phyloP scores from a whole-genome alignment of 2,888 invertebrate species.

The Erebia aethiops region DNA sequence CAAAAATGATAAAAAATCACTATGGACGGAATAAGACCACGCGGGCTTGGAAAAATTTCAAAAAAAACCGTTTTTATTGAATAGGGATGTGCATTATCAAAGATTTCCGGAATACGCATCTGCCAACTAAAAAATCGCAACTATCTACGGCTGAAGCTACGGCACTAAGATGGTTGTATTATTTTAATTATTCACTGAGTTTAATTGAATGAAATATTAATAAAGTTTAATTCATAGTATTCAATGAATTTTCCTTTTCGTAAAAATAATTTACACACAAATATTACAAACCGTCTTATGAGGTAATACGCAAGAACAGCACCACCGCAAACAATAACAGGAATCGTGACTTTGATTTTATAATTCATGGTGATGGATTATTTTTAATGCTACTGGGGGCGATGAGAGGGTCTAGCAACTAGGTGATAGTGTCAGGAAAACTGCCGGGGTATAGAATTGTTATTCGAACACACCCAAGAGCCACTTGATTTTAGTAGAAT shows the following conservation, averaged over 20 bases:
- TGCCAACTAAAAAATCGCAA: slow-evolving; percentile 40
- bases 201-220: not conserved
- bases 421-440: slow-evolving; percentile 58
- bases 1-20: slow-evolving; percentile 22
- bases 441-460: slow-evolving; percentile 59
- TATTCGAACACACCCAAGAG: slow-evolving; percentile 77
- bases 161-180: not conserved
- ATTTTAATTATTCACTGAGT: slow-evolving; percentile 6
- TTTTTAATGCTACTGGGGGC: slow-evolving; percentile 49
- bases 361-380: slow-evolving; percentile 69
- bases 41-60: not conserved
- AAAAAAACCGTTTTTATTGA: slow-evolving; percentile 37
- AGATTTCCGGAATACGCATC: slow-evolving; percentile 45
- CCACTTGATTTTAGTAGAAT: slow-evolving; percentile 70
- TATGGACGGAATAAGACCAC: not conserved
- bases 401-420: slow-evolving; percentile 53
- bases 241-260: not conserved
- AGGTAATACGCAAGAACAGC: slow-evolving; percentile 80
- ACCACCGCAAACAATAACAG: slow-evolving; percentile 79
- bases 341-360: slow-evolving; percentile 78
- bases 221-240: not conserved
- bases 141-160: too few relatives aligned
- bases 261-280: slow-evolving; percentile 26
- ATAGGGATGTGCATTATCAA: slow-evolving; percentile 60
- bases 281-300: slow-evolving; percentile 78